These are phyloP conservation scores for Macrosoma leucophasiata DNA, from an alignment of 2,888 invertebrate species.

Conservation along the genomic window DNA sequence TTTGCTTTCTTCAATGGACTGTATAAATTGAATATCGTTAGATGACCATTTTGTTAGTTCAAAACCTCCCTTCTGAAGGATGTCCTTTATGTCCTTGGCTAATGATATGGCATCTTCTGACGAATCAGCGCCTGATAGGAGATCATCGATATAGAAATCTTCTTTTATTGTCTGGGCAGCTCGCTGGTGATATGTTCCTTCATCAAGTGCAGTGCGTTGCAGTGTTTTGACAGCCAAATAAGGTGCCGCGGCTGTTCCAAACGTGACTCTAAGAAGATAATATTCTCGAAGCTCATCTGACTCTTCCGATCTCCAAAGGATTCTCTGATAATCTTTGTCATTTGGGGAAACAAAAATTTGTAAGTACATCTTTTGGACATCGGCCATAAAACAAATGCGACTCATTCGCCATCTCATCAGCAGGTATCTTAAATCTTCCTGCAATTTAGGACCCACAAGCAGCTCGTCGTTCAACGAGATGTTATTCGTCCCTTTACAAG, in stretches of 20 bases:
- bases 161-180: constrained; percentile 11
- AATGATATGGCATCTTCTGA: constrained; percentile 8
- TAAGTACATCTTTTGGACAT: constrained; percentile 30
- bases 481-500: constrained; percentile 13
- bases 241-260: constrained; percentile 16
- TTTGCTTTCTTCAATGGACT: not conserved
- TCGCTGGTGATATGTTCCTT: constrained; percentile 10
- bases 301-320: constrained; percentile 14
- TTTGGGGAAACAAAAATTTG: constrained; percentile 21
- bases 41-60: constrained; percentile 17
- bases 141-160: constrained; percentile 22
- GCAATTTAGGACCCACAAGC: constrained; percentile 23
- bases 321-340: constrained; percentile 14
- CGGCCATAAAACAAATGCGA: constrained; percentile 24
- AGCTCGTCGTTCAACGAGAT: constrained; percentile 23
- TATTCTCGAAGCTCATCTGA: constrained; percentile 17
- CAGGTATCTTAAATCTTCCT: constrained; percentile 23
- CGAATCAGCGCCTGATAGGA: constrained; percentile 16
- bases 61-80: constrained; percentile 16
- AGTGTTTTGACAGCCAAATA: constrained; percentile 1
- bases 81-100: constrained; percentile 4
- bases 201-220: not conserved
- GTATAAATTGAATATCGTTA: constrained; percentile 8
- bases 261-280: constrained; percentile 21
- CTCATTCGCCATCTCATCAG: constrained; percentile 26